Base-by-base conservation (phyloP, 2,888 invertebrate species). In the Orthosia cruda region DNA sequence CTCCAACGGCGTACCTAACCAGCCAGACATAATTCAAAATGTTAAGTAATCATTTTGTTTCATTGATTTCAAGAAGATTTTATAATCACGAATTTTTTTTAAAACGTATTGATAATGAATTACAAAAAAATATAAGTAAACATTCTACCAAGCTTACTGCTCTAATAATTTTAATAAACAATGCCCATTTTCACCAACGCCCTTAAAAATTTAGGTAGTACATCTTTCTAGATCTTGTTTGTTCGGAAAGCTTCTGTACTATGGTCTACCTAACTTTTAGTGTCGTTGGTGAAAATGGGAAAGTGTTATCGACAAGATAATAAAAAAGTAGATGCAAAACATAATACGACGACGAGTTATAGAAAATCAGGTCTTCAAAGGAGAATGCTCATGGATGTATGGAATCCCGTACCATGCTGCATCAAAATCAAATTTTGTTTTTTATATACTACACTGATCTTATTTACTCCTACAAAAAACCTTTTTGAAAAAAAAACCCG, bases 11-110 rank as follows among this genome's bases (percentile, higher is more conserved):
- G 49, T 64, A 64, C 50, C 63, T 64, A 64, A 64, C 63, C 63
- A 64, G 63, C 63, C 63, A 64, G 63, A 64, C 63, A 64, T 64
- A 64, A 64, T 64, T 64, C 63, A 64, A 64, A 64, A 64, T 64
- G 49, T 49, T 64, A 64, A 64, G 50, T 64, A 64, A 64, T 63
- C 62, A 63, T 63, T 63, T 63, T 63, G 62, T 63, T 63, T 59
- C 32, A 59, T 59, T 59, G 58, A 59, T 59, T 59, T 59, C 58
- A 59, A 59, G 58, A 59, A 59, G 58, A 47, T 63, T 63, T 49
- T 63, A 63, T 63, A 63, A 63, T 63, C 62, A 63, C 62, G 62
- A n/a, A 63, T 49, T 49, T 63, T 63, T 63, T 63, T 63, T 63
- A 63, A 63, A 63, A 63, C 63, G 23, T 62, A 62, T 63, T 63